These are phyloP conservation scores for Catostylus mosaicus DNA, from an alignment of 30 jellyfish, hydroid and myxozoan species.

Conservation along the genomic window DNA sequence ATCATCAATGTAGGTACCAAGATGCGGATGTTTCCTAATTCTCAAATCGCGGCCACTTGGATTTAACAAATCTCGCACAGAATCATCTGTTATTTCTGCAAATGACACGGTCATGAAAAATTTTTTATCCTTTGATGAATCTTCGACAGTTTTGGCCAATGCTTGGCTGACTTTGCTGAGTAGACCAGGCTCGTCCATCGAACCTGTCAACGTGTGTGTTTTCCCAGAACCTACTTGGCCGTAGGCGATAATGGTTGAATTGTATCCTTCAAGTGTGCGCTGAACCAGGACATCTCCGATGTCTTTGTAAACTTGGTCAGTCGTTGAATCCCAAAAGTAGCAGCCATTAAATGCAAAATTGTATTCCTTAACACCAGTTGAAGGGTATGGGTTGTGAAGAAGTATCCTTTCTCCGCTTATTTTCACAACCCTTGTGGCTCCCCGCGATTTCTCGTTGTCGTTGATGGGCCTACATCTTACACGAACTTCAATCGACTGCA, in stretches of 20 bases:
- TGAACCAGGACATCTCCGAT: conserved; percentile 76
- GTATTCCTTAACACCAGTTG: conserved; percentile 78
- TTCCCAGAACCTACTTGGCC: conserved; percentile 95
- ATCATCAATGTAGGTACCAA: conserved; percentile 88
- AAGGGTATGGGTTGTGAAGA: conserved; percentile 82
- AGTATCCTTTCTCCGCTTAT: conserved; percentile 84
- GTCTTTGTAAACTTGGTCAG: conserved; percentile 83
- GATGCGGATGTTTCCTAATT: conserved; percentile 86
- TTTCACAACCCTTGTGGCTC: conserved; percentile 92
- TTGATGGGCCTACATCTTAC: conserved; percentile 62
- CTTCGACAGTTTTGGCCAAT: conserved; percentile 70
- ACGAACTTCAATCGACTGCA: conserved; percentile 54
- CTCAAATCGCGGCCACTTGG: conserved; percentile 91
- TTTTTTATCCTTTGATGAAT: conserved; percentile 66
- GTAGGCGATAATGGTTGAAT: conserved; percentile 75
- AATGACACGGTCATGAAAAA: conserved; percentile 83
- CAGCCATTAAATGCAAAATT: conserved; percentile 79
- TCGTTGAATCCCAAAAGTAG: conserved; percentile 77
- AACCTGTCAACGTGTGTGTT: conserved; percentile 76
- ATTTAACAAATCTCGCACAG: conserved; percentile 80
- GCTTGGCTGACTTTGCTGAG: conserved; percentile 66
- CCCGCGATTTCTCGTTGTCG: conserved; percentile 80
- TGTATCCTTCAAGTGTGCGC: conserved; percentile 89
- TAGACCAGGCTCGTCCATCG: conserved; percentile 90
- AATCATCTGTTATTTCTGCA: conserved; percentile 73